Percentiles rank a stretch among this genome's conserved stretches.
Conservation (phyloP, 2,888 invertebrate genomes). For the Zygogramma bicolorata region DNA sequence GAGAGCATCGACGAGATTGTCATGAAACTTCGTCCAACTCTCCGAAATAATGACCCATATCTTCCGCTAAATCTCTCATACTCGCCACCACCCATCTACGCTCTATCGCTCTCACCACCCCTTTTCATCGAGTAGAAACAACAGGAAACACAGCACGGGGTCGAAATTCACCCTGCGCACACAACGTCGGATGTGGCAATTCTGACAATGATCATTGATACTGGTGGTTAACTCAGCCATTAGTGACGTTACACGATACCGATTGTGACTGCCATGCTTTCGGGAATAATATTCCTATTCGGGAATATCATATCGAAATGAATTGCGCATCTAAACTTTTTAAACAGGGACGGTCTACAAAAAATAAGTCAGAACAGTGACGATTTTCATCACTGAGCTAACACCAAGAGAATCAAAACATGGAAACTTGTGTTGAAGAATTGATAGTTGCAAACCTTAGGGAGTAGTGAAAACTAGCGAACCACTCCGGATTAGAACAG, state of each 20-base stretch:
- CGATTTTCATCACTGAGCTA: too few relatives aligned
- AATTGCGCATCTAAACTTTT: constrained; percentile 9
- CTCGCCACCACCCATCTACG: neutral
- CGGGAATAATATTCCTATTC: constrained; percentile 17
- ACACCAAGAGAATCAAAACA: too few relatives aligned
- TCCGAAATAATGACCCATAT: neutral
- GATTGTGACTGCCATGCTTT: constrained; percentile 8
- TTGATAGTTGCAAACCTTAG: too few relatives aligned
- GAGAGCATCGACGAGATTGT: neutral
- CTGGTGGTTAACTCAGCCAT: constrained; percentile 22
- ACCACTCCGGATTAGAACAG: too few relatives aligned
- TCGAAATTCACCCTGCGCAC: constrained; percentile 6
- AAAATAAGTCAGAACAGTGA: too few relatives aligned
- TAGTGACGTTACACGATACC: constrained; percentile 10
- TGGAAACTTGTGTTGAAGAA: too few relatives aligned
- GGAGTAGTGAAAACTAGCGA: too few relatives aligned
- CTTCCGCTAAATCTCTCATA: neutral
- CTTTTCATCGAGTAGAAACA: constrained; percentile 4
- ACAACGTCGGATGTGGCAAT: constrained; percentile 35
- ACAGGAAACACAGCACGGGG: neutral
- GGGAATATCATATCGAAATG: constrained; percentile 14
- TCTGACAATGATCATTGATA: constrained; percentile 29
- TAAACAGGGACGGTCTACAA: neutral
- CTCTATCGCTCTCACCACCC: constrained; percentile 3
- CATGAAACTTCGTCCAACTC: neutral